phyloP scores from a whole-genome alignment of 2,888 invertebrate genomes.

The Hyposoter didymator region DNA sequence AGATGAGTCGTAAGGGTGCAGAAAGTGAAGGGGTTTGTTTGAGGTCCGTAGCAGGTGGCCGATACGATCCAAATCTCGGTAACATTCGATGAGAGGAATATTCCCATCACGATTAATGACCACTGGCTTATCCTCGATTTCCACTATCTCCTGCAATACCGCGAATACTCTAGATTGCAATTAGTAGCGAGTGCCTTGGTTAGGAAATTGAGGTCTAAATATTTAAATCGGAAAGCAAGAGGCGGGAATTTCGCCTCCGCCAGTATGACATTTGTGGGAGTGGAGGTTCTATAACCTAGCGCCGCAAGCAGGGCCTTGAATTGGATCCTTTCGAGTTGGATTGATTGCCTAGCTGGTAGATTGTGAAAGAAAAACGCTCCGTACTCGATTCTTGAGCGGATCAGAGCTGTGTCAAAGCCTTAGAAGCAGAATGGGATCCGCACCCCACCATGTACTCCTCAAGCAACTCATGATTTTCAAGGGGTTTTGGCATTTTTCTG shows the following conservation, averaged over 20 bases:
- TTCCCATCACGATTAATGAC: background rate
- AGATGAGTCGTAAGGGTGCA: background rate
- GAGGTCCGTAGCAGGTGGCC: background rate
- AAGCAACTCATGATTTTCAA: constrained; percentile 11
- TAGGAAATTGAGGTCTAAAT: background rate
- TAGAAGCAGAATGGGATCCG: constrained; percentile 43
- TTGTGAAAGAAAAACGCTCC: constrained; percentile 37
- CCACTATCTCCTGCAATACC: background rate
- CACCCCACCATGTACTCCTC: constrained; percentile 54
- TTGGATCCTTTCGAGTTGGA: constrained; percentile 51
- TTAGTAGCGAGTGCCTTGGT: constrained; percentile 12
- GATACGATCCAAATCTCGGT: background rate
- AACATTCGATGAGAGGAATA: background rate
- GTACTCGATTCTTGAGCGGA: constrained; percentile 53
- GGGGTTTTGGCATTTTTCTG: constrained; percentile 15
- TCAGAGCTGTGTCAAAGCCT: constrained; percentile 32
- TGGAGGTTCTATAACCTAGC: constrained; percentile 53
- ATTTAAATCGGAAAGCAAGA: background rate
- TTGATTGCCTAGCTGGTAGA: background rate
- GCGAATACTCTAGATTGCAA: background rate
- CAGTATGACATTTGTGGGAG: constrained; percentile 56
- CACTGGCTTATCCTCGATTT: background rate
- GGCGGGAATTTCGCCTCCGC: constrained; percentile 13
- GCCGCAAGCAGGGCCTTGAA: constrained; percentile 48
- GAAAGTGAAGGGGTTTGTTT: background rate